phyloP scores from a whole-genome alignment of 2,113 vertebrate species.

The Suncus etruscus region DNA sequence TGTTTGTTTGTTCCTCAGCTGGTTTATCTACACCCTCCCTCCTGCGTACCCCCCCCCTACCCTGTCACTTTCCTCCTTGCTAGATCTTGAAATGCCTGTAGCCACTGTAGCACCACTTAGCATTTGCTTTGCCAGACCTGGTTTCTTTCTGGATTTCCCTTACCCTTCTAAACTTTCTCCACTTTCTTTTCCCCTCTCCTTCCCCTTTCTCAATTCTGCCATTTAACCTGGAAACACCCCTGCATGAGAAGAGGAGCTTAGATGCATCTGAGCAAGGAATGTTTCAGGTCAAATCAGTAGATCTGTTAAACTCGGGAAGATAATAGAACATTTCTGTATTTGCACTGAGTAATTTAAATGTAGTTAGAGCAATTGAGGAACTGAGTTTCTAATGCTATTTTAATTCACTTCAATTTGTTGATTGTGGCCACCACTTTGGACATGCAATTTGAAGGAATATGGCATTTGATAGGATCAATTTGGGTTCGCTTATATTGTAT shows the following conservation, averaged over 20 bases:
- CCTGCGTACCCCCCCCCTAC: too few relatives aligned
- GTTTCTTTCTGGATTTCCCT: background rate
- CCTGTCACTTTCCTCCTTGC: too few relatives aligned
- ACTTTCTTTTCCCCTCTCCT: background rate
- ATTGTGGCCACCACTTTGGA: background rate
- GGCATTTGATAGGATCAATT: background rate
- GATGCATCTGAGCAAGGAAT: background rate
- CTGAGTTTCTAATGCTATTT: background rate
- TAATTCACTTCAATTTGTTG: background rate
- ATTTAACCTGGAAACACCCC: background rate
- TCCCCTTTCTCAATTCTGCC: background rate
- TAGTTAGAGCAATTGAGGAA: background rate
- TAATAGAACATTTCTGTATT: background rate
- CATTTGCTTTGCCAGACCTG: background rate
- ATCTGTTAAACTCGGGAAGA: background rate
- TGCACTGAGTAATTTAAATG: background rate
- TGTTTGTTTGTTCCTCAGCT: too few relatives aligned
- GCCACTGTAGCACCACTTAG: background rate
- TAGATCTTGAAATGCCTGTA: too few relatives aligned
- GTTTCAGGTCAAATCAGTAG: background rate
- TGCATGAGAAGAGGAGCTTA: slow-evolving; percentile 8
- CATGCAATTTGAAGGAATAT: background rate
- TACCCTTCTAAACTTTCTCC: background rate
- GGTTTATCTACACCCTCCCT: too few relatives aligned
- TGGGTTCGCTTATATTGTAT: background rate